phyloP scores from a whole-genome alignment of 2,113 vertebrate genomes.

The Platysternon megacephalum region DNA sequence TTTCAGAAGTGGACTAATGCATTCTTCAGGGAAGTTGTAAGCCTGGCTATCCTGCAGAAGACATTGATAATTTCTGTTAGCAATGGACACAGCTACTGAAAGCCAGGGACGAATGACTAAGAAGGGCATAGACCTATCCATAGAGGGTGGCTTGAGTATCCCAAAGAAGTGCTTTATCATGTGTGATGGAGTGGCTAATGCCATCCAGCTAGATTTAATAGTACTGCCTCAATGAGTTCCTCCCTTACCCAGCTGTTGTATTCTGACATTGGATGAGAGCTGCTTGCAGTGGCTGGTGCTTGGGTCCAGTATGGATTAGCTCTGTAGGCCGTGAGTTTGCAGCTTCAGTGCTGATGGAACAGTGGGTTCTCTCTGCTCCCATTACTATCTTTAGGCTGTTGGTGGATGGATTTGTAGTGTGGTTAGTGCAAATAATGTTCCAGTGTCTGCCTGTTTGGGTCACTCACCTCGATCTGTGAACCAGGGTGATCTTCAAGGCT shows the following conservation, averaged over 20 bases:
- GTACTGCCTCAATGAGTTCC: background rate
- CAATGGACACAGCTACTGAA: rapidly evolving
- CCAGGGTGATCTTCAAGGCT: background rate
- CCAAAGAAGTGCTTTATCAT: background rate
- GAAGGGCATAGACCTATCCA: background rate
- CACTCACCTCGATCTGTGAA: background rate
- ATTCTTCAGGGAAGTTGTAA: background rate
- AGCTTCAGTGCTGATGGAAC: background rate
- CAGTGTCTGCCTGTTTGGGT: rapidly evolving
- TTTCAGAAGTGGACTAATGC: background rate
- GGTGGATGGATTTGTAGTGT: background rate
- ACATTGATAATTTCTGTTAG: background rate
- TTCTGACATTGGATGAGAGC: background rate
- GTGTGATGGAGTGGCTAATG: background rate
- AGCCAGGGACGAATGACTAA: too few species aligned
- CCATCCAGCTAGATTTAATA: background rate
- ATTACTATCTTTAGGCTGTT: background rate
- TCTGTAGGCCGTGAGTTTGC: background rate
- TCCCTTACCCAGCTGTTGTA: background rate
- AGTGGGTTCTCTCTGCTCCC: background rate
- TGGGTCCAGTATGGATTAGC: background rate
- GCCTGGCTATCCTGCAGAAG: background rate
- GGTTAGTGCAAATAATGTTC: background rate
- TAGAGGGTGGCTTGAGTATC: background rate
- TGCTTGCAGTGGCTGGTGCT: background rate